Evolutionary conservation across 2,113 vertebrate genomes (phyloP), one percentile per base, ranked within the genome.

Genomic region (Picathartes gymnocephalus): DNA sequence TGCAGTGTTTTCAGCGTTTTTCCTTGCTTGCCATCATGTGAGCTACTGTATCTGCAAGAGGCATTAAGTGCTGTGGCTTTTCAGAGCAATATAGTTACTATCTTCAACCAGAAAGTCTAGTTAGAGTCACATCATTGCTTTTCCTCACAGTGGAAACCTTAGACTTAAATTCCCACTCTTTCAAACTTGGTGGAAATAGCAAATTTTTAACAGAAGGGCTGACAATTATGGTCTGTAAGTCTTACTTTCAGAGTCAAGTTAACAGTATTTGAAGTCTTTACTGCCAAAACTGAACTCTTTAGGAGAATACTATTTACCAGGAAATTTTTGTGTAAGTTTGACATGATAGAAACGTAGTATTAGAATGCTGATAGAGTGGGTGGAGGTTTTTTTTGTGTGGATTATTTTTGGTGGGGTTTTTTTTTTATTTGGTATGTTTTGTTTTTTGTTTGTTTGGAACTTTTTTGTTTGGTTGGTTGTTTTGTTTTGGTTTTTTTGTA

Each of bases 381-480:
- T 45, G 30, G 9, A 22, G 11, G 11, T 1, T 6, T 12, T 12
- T 27, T n/a, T n/a, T 2, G 1, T 31, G 31, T 15, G 24, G 44
- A 17, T 5, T 16, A 30, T 15, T 19, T 22, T 61, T 18, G 17
- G 8, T 39, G 39, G 39, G 39, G 39, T 39, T 39, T 39, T 28
- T 37, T 37, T 39, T 33, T 50, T 33, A 11, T 39, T 39, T 39
- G 39, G 39, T 42, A 6, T 65, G 8, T 39, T 44, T 39, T 39
- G 25, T 25, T 6, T 10, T 64, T 44, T 53, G 14, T 35, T 62
- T 37, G 4, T 39, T 39, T 39, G 39, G 39, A 39, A 39, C 22
- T n/a, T 39, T 13, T 54, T 9, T 28, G 16, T 27, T 39, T 45
- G 2, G 0, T 33, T 9, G 7, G 1, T 22, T 23, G 8, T 4